phyloP scores from a whole-genome alignment of 2,888 invertebrate genomes.

The Gortyna flavago region DNA sequence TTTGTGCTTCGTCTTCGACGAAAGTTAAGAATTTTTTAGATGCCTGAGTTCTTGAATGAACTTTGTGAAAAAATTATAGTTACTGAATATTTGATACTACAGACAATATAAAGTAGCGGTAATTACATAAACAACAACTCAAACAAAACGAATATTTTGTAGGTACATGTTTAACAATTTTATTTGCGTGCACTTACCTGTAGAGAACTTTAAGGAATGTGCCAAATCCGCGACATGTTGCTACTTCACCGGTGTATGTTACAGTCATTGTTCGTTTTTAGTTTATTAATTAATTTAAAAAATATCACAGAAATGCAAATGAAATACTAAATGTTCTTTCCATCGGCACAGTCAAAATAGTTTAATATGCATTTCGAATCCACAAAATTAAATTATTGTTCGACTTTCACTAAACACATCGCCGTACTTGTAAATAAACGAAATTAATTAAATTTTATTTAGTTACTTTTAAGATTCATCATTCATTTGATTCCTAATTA shows the following conservation, averaged over 20 bases:
- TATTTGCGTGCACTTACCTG: constrained; percentile 89
- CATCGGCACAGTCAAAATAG: constrained; percentile 16
- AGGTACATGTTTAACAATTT: neutral
- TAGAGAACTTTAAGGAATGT: constrained; percentile 96
- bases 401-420: constrained; percentile 26
- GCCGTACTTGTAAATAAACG: constrained; percentile 18
- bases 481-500: no score
- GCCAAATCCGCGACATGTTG: constrained; percentile 95
- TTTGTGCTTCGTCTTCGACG: neutral
- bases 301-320: constrained; percentile 59
- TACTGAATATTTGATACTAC: neutral
- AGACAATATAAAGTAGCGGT: neutral
- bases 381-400: constrained; percentile 22
- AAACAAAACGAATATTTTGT: constrained; percentile 4
- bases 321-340: constrained; percentile 16
- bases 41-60: neutral
- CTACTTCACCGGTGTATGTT: constrained; percentile 96
- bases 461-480: no score
- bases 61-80: neutral
- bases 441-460: constrained; percentile 15
- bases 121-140: constrained; percentile 9
- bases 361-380: constrained; percentile 17
- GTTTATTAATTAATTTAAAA: neutral
- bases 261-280: constrained; percentile 92
- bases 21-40: neutral